Base-by-base conservation (phyloP, 1,140 invertebrate species). In the Heterodera schachtii region DNA sequence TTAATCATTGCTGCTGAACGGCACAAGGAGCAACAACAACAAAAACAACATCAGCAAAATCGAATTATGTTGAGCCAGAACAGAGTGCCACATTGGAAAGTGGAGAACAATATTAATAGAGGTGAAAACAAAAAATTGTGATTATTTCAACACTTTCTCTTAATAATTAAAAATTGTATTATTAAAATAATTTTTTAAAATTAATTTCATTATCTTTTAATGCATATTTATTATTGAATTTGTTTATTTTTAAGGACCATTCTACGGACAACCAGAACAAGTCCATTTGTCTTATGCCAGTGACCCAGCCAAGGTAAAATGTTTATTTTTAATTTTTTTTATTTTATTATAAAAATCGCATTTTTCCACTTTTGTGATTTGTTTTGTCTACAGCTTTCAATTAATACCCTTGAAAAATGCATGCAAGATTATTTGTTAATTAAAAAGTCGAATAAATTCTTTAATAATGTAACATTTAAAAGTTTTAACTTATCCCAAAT, bases 251-350 rank as follows among this genome's bases (percentile, higher is more conserved):
- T 3, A 13, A 69, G 85, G 85, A 0, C 83, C 80, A 9, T 82
- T 49, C 66, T 83, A 78, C 52, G 85, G 75, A 0, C 86, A 88
- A 43, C 76, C 79, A 16, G 86, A 88, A 79, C 83, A 85, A 76
- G 84, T 84, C 5, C 83, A 79, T 71, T 16, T 86, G 47, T 85
- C 82, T 31, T 83, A 80, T 75, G 85, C 81, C 19, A 86, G 85
- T 74, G 19, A 52, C 3, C 7, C 19, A n/a, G n/a, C 57, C 13
- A 19, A 64, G 57, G 57, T 52, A 52, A 9, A 52, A 31, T 81
- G 19, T 70, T 47, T 19, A 43, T 80, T 79, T n/a, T 44, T 13
- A 31, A 31, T 19, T 31, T 31, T 80, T 79, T n/a, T 44, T 13
- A 31, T 47, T 19, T 31, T 31, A 31, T 31, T 31, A 31, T 31